Conservation (phyloP, 2,113 vertebrate species). For the Saguinus midas region DNA sequence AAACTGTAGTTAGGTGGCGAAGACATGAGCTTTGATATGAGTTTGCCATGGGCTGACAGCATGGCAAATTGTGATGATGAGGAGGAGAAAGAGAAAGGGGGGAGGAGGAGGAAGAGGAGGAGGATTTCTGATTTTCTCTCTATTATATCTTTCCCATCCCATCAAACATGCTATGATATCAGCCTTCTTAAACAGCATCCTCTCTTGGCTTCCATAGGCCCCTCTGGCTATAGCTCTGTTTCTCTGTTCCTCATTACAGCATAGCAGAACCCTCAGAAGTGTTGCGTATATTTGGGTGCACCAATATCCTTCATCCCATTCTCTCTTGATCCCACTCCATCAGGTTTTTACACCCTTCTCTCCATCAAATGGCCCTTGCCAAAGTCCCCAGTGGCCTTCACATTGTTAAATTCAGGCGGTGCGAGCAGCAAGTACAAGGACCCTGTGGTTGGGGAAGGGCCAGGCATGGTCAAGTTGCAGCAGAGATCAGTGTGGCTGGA, state of each 20-base stretch:
- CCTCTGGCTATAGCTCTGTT: neutral
- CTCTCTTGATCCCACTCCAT: neutral
- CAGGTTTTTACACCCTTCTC: neutral
- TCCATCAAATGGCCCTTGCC: neutral
- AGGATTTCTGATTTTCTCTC: neutral
- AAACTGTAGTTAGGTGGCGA: too few relatives aligned
- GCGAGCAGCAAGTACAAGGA: neutral
- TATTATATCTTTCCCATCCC: neutral
- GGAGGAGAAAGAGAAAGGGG: rapidly evolving
- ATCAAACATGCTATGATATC: neutral
- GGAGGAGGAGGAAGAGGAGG: too few relatives aligned
- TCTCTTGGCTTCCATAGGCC: neutral
- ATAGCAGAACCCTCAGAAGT: neutral
- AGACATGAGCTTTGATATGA: neutral
- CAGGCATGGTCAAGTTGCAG: rapidly evolving
- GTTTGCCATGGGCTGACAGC: neutral
- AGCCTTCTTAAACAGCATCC: neutral
- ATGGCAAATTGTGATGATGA: neutral
- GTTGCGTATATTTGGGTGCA: neutral
- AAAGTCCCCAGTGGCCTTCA: neutral
- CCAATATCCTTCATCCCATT: neutral
- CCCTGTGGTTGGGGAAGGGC: neutral
- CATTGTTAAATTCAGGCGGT: neutral
- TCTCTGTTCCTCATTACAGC: neutral
- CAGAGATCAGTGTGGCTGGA: neutral